Base-by-base conservation (phyloP, 2,888 invertebrate species). In the Rhyacophila evoluta region DNA sequence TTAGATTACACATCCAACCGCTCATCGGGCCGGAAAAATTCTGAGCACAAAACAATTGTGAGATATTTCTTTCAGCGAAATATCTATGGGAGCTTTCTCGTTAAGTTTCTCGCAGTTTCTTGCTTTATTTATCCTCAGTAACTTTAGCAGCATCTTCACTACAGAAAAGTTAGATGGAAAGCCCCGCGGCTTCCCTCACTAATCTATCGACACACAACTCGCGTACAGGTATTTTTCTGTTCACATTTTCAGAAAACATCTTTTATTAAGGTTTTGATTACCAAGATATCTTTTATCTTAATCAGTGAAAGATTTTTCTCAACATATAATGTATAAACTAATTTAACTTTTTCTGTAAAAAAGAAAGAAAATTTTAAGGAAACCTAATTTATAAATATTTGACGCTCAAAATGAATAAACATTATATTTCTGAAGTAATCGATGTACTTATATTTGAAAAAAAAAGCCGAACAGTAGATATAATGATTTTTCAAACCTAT, bases 81-180 rank as follows among this genome's bases (percentile, higher is more conserved):
- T 79, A 72, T 80, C 74, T 75, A 71, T 77, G 69, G 74, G 68
- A 72, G 77, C 72, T 75, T 79, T 74, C 78, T 77, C 74, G 82
- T 79, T 78, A 55, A 81, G 78, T 79, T 80, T 79, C 72, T 67
- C 78, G 70, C 37, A 71, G 81, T 79, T 82, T 79, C 79, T 76
- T 79, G 80, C 79, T 82, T 82, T 82, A 81, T 82, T 82, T 82
- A 82, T 82, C 77, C 76, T 79, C 74, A 33, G 74, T 67, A 80
- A 82, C 79, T 81, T 81, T 77, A 78, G 79, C 75, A 79, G 75
- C 79, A 79, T 77, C 79, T 78, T 77, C 69, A 72, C 36, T 72
- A 81, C 74, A 77, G 80, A 70, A 79, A 79, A 80, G 80, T 80
- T 82, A 41, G 77, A 79, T 78, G 39, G 79, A 80, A 80, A 37